Percentiles rank a stretch among this genome's conserved stretches.
Evolutionary conservation across 92 coral and sea anemone genomes (phyloP).

Genomic region (Palythoa grandis): DNA sequence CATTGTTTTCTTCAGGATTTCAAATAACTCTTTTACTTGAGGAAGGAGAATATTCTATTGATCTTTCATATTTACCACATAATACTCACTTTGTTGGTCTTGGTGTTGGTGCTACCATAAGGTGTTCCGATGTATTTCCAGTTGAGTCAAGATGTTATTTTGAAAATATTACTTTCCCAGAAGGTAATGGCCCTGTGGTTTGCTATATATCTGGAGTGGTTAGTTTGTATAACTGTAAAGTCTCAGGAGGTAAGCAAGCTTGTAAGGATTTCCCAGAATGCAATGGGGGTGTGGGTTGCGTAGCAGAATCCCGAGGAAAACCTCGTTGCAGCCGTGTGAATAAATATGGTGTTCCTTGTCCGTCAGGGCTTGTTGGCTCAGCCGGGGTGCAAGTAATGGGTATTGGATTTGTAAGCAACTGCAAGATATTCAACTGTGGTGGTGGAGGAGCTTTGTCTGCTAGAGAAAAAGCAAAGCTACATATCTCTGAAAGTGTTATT

Average conservation of each 20-base stretch:
- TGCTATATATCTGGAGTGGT: not conserved
- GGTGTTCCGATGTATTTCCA: not conserved
- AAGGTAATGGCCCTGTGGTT: not conserved
- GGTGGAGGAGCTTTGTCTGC: too few species aligned
- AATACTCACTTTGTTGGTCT: not conserved
- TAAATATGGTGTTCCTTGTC: slow-evolving; percentile 45
- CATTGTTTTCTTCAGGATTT: too few species aligned
- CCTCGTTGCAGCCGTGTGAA: slow-evolving; percentile 64
- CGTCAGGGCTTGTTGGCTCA: slow-evolving; percentile 56
- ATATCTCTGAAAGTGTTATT: too few species aligned
- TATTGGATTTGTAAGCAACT: too few species aligned
- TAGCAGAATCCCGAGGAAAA: slow-evolving; percentile 42
- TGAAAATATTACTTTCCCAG: too few species aligned
- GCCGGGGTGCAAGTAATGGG: not conserved
- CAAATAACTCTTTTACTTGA: not conserved
- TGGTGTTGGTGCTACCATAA: not conserved
- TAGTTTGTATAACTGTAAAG: slow-evolving; percentile 48
- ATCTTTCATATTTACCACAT: not conserved
- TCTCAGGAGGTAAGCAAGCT: slow-evolving; percentile 60
- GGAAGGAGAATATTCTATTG: not conserved
- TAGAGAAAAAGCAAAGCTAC: too few species aligned
- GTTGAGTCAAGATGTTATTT: not conserved
- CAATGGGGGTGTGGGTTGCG: slow-evolving; percentile 78
- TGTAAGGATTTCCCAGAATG: slow-evolving; percentile 87
- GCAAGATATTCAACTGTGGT: too few species aligned